These are phyloP conservation scores for Zaprionus kolodkinae DNA, from an alignment of 1,140 invertebrate genomes.

Conservation along the genomic window DNA sequence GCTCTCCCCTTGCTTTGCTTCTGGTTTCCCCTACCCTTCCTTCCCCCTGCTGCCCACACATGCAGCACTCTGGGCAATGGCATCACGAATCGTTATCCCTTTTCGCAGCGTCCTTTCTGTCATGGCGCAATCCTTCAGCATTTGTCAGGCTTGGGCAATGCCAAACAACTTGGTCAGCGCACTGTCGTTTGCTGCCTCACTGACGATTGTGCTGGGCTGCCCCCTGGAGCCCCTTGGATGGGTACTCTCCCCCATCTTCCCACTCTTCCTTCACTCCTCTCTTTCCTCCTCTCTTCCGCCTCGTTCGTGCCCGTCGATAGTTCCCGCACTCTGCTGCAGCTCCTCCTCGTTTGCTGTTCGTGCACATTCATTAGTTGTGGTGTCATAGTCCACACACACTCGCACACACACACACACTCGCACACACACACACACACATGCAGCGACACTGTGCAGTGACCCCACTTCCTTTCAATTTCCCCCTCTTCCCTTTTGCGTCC, in stretches of 20 bases:
- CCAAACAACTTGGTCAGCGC: constrained; percentile 51
- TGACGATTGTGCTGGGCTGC: constrained; percentile 33
- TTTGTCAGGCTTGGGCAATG: constrained; percentile 56
- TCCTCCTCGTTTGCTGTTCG: constrained; percentile 29
- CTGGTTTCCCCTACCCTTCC: too few species aligned
- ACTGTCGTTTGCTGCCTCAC: constrained; percentile 40
- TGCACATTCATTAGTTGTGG: constrained; percentile 71
- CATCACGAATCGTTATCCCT: constrained; percentile 18
- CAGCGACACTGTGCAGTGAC: constrained; percentile 61
- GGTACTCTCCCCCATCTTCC: too few species aligned
- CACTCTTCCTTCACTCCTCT: too few species aligned
- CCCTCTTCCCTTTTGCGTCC: neutral
- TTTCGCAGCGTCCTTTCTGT: neutral
- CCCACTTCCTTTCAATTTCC: constrained; percentile 63
- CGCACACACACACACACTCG: constrained; percentile 10
- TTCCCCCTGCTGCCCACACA: neutral
- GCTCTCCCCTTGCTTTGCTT: neutral
- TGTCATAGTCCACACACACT: constrained; percentile 52
- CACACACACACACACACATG: neutral
- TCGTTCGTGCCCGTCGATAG: constrained; percentile 3
- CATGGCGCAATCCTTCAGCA: constrained; percentile 35
- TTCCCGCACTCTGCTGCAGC: constrained; percentile 3
- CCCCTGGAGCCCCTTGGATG: neutral
- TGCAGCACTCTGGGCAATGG: neutral
- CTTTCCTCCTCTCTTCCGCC: neutral